Conservation (phyloP, 2,888 invertebrate species). For the Drosophila aldrichi region DNA sequence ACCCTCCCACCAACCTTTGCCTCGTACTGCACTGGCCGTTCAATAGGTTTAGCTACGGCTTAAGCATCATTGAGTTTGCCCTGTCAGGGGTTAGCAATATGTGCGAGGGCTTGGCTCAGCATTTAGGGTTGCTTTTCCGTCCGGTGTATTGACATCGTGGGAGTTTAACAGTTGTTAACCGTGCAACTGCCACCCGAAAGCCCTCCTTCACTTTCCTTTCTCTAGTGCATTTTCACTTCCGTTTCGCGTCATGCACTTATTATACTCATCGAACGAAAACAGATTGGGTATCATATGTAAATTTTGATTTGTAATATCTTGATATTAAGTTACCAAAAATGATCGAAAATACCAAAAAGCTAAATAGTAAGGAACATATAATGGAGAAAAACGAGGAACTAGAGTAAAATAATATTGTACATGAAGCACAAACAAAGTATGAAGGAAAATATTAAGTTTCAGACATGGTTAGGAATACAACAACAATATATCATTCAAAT, state of each 20-base stretch:
- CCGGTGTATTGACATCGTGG: constrained; percentile 75
- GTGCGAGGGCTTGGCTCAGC: constrained; percentile 2
- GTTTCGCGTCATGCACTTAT: constrained; percentile 27
- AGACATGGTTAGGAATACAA: too few relatives aligned
- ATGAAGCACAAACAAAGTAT: too few relatives aligned
- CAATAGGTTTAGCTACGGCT: constrained; percentile 51
- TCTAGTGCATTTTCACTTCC: constrained; percentile 47
- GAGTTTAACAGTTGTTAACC: constrained; percentile 73
- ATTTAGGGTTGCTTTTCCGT: constrained; percentile 42
- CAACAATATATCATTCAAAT: too few relatives aligned
- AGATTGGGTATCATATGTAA: background rate
- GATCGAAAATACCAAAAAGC: background rate
- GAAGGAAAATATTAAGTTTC: too few relatives aligned
- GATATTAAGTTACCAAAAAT: background rate
- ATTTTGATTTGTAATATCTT: background rate
- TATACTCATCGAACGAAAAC: background rate
- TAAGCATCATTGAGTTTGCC: constrained; percentile 56
- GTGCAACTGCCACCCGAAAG: background rate
- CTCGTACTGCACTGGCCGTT: constrained; percentile 12
- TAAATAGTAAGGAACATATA: too few relatives aligned
- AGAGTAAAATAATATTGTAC: too few relatives aligned
- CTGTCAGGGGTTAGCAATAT: constrained; percentile 14
- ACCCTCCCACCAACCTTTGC: background rate
- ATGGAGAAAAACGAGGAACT: too few relatives aligned
- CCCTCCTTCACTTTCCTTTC: background rate